These are phyloP conservation scores for Temnothorax unifasciatus DNA, from an alignment of 2,888 invertebrate genomes.

Conservation along the genomic window DNA sequence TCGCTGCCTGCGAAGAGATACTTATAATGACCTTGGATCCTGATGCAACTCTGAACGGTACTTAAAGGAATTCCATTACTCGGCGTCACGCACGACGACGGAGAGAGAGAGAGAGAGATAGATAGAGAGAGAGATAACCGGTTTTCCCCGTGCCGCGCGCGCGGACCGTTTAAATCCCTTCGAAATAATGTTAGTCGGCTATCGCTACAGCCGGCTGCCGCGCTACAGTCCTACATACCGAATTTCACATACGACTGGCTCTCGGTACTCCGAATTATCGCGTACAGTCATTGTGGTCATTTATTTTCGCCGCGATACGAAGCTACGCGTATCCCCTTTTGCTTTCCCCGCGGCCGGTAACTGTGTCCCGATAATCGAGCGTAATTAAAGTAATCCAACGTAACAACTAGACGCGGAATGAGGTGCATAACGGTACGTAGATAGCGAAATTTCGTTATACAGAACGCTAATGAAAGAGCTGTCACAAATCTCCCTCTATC, in stretches of 20 bases:
- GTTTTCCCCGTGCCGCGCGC: constrained; percentile 62
- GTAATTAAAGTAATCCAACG: constrained; percentile 17
- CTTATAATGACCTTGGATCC: constrained; percentile 73
- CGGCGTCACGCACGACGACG: constrained; percentile 62
- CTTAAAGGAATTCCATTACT: constrained; percentile 75
- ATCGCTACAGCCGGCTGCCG: constrained; percentile 41
- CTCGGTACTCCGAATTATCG: constrained; percentile 34
- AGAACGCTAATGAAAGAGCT: neutral
- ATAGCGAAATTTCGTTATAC: neutral
- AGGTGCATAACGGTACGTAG: neutral
- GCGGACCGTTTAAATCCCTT: constrained; percentile 75
- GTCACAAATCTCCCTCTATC: neutral
- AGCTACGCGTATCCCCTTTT: neutral
- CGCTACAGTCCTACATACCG: constrained; percentile 35
- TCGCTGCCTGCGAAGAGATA: constrained; percentile 54
- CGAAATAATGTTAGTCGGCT: constrained; percentile 73
- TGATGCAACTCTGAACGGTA: constrained; percentile 77
- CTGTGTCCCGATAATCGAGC: constrained; percentile 19
- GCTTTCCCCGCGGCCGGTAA: neutral
- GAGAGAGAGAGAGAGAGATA: constrained; percentile 20
- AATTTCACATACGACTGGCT: constrained; percentile 46
- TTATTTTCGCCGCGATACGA: constrained; percentile 28
- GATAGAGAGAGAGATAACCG: constrained; percentile 62
- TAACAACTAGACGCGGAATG: neutral
- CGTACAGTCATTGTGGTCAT: neutral